Evolutionary conservation across 92 coral and sea anemone genomes (phyloP).

Genomic region (Parazoanthus swiftii): DNA sequence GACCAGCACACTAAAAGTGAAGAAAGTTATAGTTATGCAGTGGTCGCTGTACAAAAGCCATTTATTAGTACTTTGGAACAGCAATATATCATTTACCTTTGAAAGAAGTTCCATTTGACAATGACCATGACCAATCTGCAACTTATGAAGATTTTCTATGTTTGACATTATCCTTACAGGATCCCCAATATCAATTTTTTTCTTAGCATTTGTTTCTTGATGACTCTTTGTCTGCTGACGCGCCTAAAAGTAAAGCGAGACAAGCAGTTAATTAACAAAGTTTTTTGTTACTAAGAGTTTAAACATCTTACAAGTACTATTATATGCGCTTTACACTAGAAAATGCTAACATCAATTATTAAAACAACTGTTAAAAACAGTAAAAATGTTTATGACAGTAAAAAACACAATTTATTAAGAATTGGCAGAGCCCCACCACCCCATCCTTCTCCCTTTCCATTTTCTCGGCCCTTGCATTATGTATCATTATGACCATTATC

Average conservation of each 20-base stretch:
- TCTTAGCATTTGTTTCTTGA: neutral
- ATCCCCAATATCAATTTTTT: neutral
- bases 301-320: no score
- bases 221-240: neutral
- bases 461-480: no score
- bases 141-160: slow-evolving; percentile 2
- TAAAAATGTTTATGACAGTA: no score
- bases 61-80: neutral
- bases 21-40: neutral
- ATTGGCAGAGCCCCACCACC: no score
- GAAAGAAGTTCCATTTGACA: slow-evolving; percentile 8
- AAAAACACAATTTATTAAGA: no score
- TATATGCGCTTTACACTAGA: no score
- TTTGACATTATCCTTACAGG: neutral
- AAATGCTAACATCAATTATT: no score
- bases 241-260: neutral
- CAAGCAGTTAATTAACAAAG: neutral
- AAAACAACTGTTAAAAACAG: no score
- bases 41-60: neutral
- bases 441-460: no score
- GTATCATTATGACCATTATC: no score
- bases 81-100: slow-evolving; percentile 4
- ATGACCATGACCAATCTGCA: slow-evolving; percentile 28
- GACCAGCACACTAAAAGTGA: slow-evolving; percentile 4
- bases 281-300: no score